Conservation (phyloP, 2,888 invertebrate genomes). For the Meloe dianella region DNA sequence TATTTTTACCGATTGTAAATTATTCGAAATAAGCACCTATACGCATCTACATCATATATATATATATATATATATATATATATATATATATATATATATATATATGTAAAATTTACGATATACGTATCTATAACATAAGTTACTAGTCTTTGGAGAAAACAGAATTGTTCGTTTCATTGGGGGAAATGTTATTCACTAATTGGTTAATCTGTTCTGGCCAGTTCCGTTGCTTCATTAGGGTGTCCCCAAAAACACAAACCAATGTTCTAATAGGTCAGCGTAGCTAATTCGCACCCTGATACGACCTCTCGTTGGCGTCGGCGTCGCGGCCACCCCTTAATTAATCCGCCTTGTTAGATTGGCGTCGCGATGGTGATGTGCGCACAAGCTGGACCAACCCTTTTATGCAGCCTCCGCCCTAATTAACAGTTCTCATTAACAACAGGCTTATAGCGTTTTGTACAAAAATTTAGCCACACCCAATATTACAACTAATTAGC, state of each 20-base stretch:
- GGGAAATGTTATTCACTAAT: slow-evolving; percentile 18
- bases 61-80: too few species aligned
- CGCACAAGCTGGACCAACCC: slow-evolving; percentile 57
- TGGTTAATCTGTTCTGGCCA: slow-evolving; percentile 27
- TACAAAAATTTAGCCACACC: background rate
- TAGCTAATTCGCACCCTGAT: slow-evolving; percentile 43
- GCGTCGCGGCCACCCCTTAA: slow-evolving; percentile 55
- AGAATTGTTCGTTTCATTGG: background rate
- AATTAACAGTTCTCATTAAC: slow-evolving; percentile 55
- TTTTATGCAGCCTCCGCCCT: slow-evolving; percentile 55
- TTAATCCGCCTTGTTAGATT: slow-evolving; percentile 56
- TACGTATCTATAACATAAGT: background rate
- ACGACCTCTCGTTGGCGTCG: slow-evolving; percentile 39
- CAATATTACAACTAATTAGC: background rate
- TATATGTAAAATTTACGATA: too few species aligned
- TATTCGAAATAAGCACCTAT: slow-evolving; percentile 32
- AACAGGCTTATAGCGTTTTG: slow-evolving; percentile 22
- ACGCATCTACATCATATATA: background rate
- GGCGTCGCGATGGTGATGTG: slow-evolving; percentile 61
- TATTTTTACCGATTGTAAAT: slow-evolving; percentile 36
- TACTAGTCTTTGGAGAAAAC: background rate
- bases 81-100: too few species aligned
- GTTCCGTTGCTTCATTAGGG: slow-evolving; percentile 17
- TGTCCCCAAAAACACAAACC: slow-evolving; percentile 10
- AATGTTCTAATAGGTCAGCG: slow-evolving; percentile 42